These are phyloP conservation scores for Montipora efflorescens DNA, from an alignment of 64 coral and sea anemone species.

Conservation along the genomic window DNA sequence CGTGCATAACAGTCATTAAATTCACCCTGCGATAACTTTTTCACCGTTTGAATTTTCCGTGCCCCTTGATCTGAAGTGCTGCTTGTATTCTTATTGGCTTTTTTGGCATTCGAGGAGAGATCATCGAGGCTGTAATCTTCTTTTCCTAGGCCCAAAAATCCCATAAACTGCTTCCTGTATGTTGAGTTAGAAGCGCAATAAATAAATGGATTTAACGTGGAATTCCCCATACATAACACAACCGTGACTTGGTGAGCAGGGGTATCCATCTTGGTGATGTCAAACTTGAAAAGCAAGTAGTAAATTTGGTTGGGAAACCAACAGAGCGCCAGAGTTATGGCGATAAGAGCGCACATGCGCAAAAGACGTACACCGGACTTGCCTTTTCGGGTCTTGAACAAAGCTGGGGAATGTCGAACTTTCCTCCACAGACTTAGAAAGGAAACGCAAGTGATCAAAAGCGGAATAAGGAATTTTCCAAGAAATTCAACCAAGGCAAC, in stretches of 20 bases:
- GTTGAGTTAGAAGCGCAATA: slow-evolving; percentile 81
- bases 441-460: slow-evolving; percentile 64
- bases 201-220: slow-evolving; percentile 89
- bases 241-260: slow-evolving; percentile 83
- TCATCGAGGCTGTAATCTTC: not conserved
- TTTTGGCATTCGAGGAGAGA: not conserved
- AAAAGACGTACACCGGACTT: slow-evolving; percentile 79
- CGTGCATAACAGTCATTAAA: not conserved
- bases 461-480: slow-evolving; percentile 78
- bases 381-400: slow-evolving; percentile 87
- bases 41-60: not conserved
- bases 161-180: slow-evolving; percentile 70
- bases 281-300: slow-evolving; percentile 90
- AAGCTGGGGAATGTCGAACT: slow-evolving; percentile 77
- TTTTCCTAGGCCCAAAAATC: slow-evolving; percentile 26
- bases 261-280: slow-evolving; percentile 73
- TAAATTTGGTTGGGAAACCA: slow-evolving; percentile 95
- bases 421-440: slow-evolving; percentile 76
- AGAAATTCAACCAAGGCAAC: slow-evolving; percentile 79
- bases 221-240: slow-evolving; percentile 88
- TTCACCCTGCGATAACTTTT: not conserved
- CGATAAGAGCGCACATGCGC: slow-evolving; percentile 87
- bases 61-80: not conserved
- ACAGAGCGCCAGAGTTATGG: slow-evolving; percentile 66
- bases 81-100: not conserved